Conservation (phyloP, 2,797 vertebrate genomes). For the Poecilia gillii region DNA sequence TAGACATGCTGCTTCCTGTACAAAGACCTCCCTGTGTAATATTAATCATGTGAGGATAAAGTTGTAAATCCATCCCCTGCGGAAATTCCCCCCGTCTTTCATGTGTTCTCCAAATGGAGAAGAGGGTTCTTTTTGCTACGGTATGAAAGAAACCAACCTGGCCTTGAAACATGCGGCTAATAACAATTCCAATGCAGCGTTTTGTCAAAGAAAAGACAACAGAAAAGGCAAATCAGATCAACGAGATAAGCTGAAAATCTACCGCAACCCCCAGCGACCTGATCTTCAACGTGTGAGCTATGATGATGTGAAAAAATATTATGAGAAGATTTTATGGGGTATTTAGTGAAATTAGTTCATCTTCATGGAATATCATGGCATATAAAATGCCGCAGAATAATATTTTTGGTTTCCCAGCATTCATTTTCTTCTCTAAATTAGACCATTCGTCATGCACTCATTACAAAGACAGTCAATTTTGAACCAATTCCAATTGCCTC, state of each 20-base stretch:
- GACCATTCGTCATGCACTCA: constrained; percentile 81
- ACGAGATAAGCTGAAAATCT: constrained; percentile 14
- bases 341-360: constrained; percentile 77
- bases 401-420: constrained; percentile 77
- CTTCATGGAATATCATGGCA: constrained; percentile 73
- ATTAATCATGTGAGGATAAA: constrained; percentile 84
- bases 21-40: constrained; percentile 82
- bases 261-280: constrained; percentile 33
- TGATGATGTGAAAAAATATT: constrained; percentile 52
- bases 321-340: constrained; percentile 64
- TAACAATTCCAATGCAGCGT: constrained; percentile 34
- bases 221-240: constrained; percentile 22
- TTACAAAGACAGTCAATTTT: constrained; percentile 83
- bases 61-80: constrained; percentile 80
- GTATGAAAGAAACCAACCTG: constrained; percentile 36
- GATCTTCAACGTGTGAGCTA: constrained; percentile 24
- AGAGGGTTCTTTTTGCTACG: constrained; percentile 25
- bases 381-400: constrained; percentile 72
- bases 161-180: constrained; percentile 34
- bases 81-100: constrained; percentile 78
- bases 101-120: constrained; percentile 60
- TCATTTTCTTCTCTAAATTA: constrained; percentile 81
- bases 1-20: constrained; percentile 83
- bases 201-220: constrained; percentile 23
- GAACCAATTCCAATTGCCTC: constrained; percentile 79